Percentiles rank a stretch among this genome's conserved stretches.
Evolutionary conservation across 2,888 invertebrate species (phyloP).

Genomic region (Timema cristinae): DNA sequence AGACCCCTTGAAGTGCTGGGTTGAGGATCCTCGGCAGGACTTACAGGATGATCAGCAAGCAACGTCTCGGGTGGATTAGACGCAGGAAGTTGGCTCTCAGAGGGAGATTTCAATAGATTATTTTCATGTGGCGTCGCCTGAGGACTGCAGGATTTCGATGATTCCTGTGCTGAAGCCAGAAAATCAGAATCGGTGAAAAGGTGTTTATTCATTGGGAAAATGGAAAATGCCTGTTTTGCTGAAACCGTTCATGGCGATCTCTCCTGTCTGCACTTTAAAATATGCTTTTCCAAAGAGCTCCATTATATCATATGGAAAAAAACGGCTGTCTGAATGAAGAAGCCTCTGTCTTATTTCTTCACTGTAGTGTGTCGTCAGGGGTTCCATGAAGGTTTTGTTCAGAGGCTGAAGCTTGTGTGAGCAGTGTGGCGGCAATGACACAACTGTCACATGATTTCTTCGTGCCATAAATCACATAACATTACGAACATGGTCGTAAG

Average conservation of each 20-base stretch:
- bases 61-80: neutral
- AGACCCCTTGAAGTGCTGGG: neutral
- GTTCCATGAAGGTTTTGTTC: neutral
- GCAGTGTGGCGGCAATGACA: neutral
- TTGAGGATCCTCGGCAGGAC: too few species aligned
- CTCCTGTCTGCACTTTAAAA: neutral
- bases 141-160: neutral
- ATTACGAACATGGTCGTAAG: neutral
- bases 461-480: neutral
- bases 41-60: too few species aligned
- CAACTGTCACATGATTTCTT: neutral
- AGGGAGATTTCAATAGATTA: neutral
- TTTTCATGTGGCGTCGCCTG: too few species aligned
- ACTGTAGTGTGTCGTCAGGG: constrained; percentile 1
- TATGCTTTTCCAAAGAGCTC: neutral
- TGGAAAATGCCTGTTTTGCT: constrained; percentile 8
- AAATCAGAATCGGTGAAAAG: constrained; percentile 12
- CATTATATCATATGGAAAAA: neutral
- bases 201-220: constrained; percentile 10
- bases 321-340: neutral
- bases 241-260: constrained; percentile 1
- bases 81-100: neutral
- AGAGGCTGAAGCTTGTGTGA: neutral
- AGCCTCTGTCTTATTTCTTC: neutral
- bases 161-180: neutral